Evolutionary conservation across 2,797 vertebrate species (phyloP), one percentile per base, ranked within the genome.

Genomic region (Myotis daubentonii): DNA sequence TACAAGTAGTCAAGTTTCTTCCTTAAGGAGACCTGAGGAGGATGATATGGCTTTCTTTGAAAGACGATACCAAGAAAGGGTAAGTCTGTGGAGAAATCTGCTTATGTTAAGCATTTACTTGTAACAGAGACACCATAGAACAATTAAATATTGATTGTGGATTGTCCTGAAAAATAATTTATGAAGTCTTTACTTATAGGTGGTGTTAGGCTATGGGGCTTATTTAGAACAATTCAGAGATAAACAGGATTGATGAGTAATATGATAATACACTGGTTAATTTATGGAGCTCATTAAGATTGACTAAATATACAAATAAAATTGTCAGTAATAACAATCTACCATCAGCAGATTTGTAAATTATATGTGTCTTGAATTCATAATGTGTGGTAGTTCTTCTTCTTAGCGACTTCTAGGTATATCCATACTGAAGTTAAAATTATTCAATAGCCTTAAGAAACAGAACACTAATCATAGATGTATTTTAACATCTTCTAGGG

Each of bases 41-140:
- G 98, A 98, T 30, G 98, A 98, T 94, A 98, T 98, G 98, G 98
- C 98, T 96, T 98, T 98, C 95, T 99, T 98, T 97, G 98, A 99
- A 98, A 98, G 97, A 82, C 62, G 70, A 28, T 98, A 98, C 87
- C 98, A 98, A 96, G 98, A 98, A 95, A 97, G 49, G 97, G 98
- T 97, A 97, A 97, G 98, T 96, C 85, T 92, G 68, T 94, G 28
- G 30, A 6, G 60, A 95, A 91, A 81, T 92, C 1, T n/a, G 78
- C 38, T 92, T 81, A 65, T 16, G 15, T 65, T 91, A 92, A 87
- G 19, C 10, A 57, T 93, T 96, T 95, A 49, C 20, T 96, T 95
- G 91, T 92, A 94, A 95, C 70, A 96, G 88, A 96, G 71, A 11
- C 7, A 83, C 66, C 95, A 84, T 38, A 49, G 55, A 78, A 41